phyloP scores from a whole-genome alignment of 1,140 invertebrate genomes.

The Bombus impatiens region DNA sequence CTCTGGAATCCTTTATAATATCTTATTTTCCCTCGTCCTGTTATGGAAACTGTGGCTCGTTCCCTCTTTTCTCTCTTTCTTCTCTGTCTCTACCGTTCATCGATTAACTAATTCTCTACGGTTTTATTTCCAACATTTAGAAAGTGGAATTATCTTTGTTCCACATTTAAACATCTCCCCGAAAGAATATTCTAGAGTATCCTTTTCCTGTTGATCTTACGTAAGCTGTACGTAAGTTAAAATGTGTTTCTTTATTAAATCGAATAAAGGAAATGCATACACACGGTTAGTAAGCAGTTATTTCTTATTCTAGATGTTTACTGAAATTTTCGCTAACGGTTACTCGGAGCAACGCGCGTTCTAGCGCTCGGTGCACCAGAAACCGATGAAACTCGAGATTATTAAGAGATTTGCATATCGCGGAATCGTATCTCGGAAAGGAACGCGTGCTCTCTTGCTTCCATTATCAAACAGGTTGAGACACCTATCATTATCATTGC shows the following conservation, averaged over 20 bases:
- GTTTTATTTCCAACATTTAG: too few species aligned
- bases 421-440: conserved; percentile 6
- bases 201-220: too few species aligned
- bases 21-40: conserved; percentile 1
- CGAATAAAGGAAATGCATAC: background rate
- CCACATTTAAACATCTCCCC: too few species aligned
- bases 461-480: conserved; percentile 25
- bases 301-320: background rate
- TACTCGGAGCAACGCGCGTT: background rate
- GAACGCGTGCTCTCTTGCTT: conserved; percentile 19
- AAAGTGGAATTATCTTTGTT: too few species aligned
- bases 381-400: conserved; percentile 25
- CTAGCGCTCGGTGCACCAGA: conserved; percentile 1
- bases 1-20: conserved; percentile 13
- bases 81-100: too few species aligned
- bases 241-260: too few species aligned
- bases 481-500: conserved; percentile 23
- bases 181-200: too few species aligned
- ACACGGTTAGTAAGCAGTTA: background rate
- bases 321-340: conserved; percentile 1
- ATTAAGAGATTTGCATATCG: conserved; percentile 30
- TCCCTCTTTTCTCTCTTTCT: background rate
- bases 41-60: conserved; percentile 7
- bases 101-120: background rate
- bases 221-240: too few species aligned